Percentiles rank a stretch among this genome's conserved stretches.
Evolutionary conservation across 2,113 vertebrate species (phyloP).

Genomic region (Cygnus buccinator): DNA sequence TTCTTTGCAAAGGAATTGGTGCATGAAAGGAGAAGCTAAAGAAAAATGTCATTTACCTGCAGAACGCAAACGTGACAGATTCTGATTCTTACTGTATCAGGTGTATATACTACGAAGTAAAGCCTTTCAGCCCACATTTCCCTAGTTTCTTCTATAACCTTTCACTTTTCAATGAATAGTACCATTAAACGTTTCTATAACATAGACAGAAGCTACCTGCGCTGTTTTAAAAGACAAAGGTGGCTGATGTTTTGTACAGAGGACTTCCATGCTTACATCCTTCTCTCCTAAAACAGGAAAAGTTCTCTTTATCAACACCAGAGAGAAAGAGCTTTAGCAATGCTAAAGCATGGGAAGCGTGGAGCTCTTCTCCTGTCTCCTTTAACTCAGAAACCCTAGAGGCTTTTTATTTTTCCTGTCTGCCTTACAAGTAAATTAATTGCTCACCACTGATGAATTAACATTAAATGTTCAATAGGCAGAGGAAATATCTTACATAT

Average conservation of each 20-base stretch:
- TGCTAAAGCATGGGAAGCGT: neutral
- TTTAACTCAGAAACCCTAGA: neutral
- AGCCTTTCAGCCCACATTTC: neutral
- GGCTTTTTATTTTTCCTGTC: neutral
- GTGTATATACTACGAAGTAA: neutral
- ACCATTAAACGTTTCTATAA: neutral
- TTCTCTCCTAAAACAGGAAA: neutral
- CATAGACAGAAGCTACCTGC: rapidly evolving
- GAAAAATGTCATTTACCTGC: neutral
- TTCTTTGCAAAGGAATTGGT: neutral
- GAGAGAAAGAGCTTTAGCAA: neutral
- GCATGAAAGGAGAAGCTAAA: neutral
- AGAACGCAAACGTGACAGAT: neutral
- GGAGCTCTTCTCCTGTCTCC: neutral
- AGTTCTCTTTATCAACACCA: neutral
- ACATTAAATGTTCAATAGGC: neutral
- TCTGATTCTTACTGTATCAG: too few species aligned
- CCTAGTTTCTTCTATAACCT: neutral
- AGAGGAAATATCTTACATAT: neutral
- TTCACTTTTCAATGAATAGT: neutral
- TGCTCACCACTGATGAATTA: neutral
- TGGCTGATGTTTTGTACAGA: neutral
- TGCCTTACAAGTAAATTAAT: neutral
- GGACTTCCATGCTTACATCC: neutral
- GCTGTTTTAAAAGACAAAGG: neutral